These are phyloP conservation scores for Champsocephalus esox DNA, from an alignment of 2,797 vertebrate genomes.

Conservation along the genomic window DNA sequence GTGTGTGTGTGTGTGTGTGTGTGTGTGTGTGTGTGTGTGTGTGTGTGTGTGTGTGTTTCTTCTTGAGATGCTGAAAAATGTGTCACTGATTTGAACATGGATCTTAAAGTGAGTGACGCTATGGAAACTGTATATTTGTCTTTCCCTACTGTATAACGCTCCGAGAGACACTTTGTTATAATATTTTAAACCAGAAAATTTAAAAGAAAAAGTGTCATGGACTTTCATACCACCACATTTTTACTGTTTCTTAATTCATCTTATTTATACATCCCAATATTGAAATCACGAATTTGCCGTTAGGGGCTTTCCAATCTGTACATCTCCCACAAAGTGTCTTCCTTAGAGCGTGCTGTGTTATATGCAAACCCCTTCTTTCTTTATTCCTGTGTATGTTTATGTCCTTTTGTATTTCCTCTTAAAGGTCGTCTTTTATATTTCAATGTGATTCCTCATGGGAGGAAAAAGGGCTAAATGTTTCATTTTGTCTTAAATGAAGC, in stretches of 20 bases:
- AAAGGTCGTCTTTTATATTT: constrained; percentile 21
- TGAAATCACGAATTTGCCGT: neutral
- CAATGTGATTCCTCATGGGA: constrained; percentile 29
- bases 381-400: constrained; percentile 12
- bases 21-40: no score
- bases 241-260: neutral
- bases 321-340: constrained; percentile 14
- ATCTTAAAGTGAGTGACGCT: constrained; percentile 24
- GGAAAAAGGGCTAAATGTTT: constrained; percentile 56
- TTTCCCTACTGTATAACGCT: neutral
- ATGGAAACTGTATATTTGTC: constrained; percentile 17
- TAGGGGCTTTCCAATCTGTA: neutral
- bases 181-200: constrained; percentile 14
- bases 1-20: no score
- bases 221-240: neutral
- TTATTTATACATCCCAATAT: neutral
- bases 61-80: constrained; percentile 28
- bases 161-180: constrained; percentile 1
- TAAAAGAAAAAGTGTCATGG: constrained; percentile 2
- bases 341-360: neutral
- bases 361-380: neutral
- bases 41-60: constrained; percentile 1
- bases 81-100: constrained; percentile 20
- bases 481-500: constrained; percentile 46
- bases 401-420: constrained; percentile 23